Percentiles rank a stretch among this genome's conserved stretches.
Evolutionary conservation across 2,888 invertebrate species (phyloP).

Genomic region (Callimorpha dominula): DNA sequence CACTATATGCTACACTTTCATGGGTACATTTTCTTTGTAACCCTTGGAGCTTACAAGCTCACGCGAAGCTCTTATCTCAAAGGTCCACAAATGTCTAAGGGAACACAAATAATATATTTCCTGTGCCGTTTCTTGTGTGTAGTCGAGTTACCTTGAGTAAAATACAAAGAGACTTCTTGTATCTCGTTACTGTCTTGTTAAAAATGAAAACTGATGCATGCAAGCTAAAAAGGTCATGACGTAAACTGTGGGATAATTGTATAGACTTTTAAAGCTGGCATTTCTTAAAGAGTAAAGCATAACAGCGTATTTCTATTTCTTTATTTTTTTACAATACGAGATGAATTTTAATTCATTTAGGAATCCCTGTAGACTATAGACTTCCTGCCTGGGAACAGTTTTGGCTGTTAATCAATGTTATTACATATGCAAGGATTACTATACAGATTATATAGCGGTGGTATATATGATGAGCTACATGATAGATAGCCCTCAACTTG

Average conservation of each 20-base stretch:
- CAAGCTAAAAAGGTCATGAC: conserved; percentile 40
- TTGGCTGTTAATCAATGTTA: too few relatives aligned
- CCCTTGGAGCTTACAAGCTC: conserved; percentile 11
- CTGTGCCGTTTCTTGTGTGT: conserved; percentile 8
- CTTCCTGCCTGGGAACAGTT: too few relatives aligned
- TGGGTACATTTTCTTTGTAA: conserved; percentile 15
- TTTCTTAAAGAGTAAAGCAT: not conserved
- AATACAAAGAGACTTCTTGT: conserved; percentile 26
- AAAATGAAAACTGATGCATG: conserved; percentile 55
- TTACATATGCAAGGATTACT: too few relatives aligned
- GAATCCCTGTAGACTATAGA: too few relatives aligned
- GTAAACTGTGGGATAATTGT: conserved; percentile 35
- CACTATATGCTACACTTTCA: not conserved
- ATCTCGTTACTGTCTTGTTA: conserved; percentile 46
- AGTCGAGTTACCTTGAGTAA: conserved; percentile 29
- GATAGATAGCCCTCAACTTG: too few relatives aligned
- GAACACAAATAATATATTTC: conserved; percentile 20
- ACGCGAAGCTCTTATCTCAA: conserved; percentile 7
- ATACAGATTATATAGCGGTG: too few relatives aligned
- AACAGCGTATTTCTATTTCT: not conserved
- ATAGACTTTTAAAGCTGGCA: conserved; percentile 6
- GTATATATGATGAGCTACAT: too few relatives aligned
- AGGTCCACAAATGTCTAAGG: conserved; percentile 18
- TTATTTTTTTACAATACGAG: not conserved
- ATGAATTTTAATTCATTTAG: too few relatives aligned